A percentile compares a stretch with the other conserved stretches of the same genome.
These are phyloP conservation scores for Phrynosoma blainvillii DNA, from an alignment of 2,113 vertebrate species.

Conservation along the genomic window DNA sequence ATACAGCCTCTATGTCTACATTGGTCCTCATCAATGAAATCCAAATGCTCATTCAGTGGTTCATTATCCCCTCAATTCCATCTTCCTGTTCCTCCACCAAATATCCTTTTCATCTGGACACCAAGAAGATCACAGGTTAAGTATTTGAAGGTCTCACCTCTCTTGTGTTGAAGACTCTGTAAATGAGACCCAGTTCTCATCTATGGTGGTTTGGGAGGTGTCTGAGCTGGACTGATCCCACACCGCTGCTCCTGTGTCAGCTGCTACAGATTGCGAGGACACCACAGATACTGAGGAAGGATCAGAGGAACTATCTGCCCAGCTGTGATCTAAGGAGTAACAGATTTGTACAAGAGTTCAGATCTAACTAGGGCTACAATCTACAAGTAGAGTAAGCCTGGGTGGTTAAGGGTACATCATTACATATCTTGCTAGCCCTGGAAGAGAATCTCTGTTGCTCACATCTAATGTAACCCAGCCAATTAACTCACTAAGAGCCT, in stretches of 20 bases:
- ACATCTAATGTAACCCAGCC: no score
- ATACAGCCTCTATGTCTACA: no score
- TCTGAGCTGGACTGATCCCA: not conserved
- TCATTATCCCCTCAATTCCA: not conserved
- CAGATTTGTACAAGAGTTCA: not conserved
- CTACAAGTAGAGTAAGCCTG: not conserved
- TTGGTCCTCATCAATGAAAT: rapidly evolving
- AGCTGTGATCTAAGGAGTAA: not conserved
- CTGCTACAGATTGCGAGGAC: not conserved
- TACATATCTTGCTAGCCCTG: not conserved
- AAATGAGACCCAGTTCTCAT: slow-evolving; percentile 49
- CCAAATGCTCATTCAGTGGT: slow-evolving; percentile 14
- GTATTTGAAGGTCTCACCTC: slow-evolving; percentile 39
- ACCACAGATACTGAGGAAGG: not conserved
- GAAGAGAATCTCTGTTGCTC: not conserved
- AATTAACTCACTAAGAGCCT: no score
- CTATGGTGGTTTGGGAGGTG: slow-evolving; percentile 39
- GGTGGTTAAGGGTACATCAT: not conserved
- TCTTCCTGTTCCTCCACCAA: no score
- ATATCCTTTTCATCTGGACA: not conserved
- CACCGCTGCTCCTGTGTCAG: slow-evolving; percentile 26
- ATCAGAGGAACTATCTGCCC: not conserved
- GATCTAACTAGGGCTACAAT: not conserved
- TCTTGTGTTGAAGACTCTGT: slow-evolving; percentile 24
- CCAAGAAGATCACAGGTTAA: not conserved